These are phyloP conservation scores for Myathropa florea DNA, from an alignment of 2,888 invertebrate genomes.

Conservation along the genomic window DNA sequence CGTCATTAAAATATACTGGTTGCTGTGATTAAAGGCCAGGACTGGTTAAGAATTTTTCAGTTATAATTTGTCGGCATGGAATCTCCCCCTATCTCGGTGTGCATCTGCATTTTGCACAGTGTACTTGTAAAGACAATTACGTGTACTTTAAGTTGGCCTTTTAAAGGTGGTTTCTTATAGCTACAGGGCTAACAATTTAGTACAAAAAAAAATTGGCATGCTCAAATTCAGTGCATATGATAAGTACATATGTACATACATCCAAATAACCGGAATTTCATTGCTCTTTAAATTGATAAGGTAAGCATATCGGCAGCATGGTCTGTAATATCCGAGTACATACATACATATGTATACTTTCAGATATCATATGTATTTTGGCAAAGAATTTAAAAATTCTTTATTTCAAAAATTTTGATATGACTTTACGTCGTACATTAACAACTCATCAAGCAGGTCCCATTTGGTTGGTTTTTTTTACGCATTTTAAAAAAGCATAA, in stretches of 20 bases:
- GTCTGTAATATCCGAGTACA: too few relatives aligned
- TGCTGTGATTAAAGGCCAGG: not conserved
- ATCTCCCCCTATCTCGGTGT: not conserved
- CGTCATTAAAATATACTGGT: conserved; percentile 43
- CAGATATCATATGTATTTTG: too few relatives aligned
- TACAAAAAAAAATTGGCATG: too few relatives aligned
- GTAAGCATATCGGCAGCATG: too few relatives aligned
- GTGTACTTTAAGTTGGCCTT: not conserved
- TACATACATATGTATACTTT: too few relatives aligned
- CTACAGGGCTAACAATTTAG: too few relatives aligned
- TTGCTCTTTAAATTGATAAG: too few relatives aligned
- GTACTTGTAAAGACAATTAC: not conserved
- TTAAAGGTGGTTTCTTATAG: not conserved
- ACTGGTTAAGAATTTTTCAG: not conserved
- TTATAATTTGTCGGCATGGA: not conserved
- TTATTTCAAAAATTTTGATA: not conserved
- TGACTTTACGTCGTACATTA: not conserved
- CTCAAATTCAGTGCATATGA: too few relatives aligned
- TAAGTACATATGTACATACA: too few relatives aligned
- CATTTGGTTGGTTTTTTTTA: not conserved
- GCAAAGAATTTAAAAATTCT: not conserved
- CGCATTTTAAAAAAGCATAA: not conserved
- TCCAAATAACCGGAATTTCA: too few relatives aligned
- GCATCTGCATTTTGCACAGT: conserved; percentile 17
- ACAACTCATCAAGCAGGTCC: not conserved